Percentiles rank a stretch among this genome's conserved stretches.
Evolutionary conservation across 2,113 vertebrate genomes (phyloP).

Genomic region (Oryzias celebensis): DNA sequence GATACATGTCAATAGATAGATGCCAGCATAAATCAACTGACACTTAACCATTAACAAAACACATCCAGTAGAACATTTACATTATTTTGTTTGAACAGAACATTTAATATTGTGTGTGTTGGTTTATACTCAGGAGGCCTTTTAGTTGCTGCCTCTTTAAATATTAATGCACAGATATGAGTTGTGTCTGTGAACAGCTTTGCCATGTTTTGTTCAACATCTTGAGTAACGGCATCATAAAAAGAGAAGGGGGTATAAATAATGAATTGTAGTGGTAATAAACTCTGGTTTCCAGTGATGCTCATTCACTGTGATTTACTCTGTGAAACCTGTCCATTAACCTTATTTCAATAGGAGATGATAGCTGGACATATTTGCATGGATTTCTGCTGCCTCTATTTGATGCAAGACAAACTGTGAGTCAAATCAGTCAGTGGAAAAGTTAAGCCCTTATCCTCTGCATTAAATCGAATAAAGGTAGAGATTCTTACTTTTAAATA

Average conservation of each 20-base stretch:
- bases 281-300: conserved; percentile 27
- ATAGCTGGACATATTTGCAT: conserved; percentile 18
- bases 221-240: conserved; percentile 44
- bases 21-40: conserved; percentile 63
- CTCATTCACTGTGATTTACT: conserved; percentile 40
- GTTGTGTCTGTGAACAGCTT: conserved; percentile 34
- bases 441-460: too few relatives aligned
- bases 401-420: not conserved
- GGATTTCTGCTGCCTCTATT: conserved; percentile 20
- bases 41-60: conserved; percentile 54
- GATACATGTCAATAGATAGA: conserved; percentile 57
- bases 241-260: conserved; percentile 59
- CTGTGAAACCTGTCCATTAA: conserved; percentile 15
- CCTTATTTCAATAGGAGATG: conserved; percentile 12
- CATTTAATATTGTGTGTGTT: conserved; percentile 48
- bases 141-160: conserved; percentile 59
- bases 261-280: conserved; percentile 56
- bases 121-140: conserved; percentile 40
- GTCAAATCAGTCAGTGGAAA: too few relatives aligned
- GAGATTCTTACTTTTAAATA: too few relatives aligned
- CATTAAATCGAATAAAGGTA: too few relatives aligned
- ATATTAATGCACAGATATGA: conserved; percentile 62
- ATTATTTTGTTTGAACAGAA: conserved; percentile 31
- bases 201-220: conserved; percentile 48
- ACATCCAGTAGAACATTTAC: conserved; percentile 50